Conservation (phyloP, 2,797 vertebrate species). For the Pseudochirops corinnae region DNA sequence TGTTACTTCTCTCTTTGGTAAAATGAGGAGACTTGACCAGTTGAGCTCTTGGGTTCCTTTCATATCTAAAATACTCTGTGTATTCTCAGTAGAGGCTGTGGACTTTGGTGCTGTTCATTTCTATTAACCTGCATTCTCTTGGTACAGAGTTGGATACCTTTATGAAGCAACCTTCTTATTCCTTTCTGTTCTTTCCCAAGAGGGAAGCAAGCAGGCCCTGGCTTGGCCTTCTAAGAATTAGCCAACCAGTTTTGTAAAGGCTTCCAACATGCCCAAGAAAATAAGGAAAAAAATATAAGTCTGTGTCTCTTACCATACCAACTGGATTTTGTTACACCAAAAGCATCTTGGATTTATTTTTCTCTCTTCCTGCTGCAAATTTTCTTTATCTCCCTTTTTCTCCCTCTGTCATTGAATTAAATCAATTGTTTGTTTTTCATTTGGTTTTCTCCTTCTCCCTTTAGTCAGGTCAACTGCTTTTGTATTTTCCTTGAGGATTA, state of each 20-base stretch:
- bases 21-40: rapidly evolving
- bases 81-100: neutral
- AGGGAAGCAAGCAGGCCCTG: neutral
- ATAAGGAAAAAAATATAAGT: neutral
- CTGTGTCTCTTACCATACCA: neutral
- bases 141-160: neutral
- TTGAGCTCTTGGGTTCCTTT: neutral
- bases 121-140: neutral
- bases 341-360: neutral
- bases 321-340: neutral
- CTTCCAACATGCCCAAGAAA: neutral
- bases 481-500: constrained; percentile 74
- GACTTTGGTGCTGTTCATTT: neutral
- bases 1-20: neutral
- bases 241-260: neutral
- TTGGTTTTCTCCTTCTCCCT: constrained; percentile 54
- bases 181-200: neutral
- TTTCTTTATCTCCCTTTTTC: constrained; percentile 24
- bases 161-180: neutral
- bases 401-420: constrained; percentile 59
- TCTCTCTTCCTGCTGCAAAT: neutral
- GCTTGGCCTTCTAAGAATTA: neutral
- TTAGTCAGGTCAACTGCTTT: constrained; percentile 64
- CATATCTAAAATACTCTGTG: neutral
- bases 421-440: constrained; percentile 70